Percentiles rank a stretch among this genome's conserved stretches.
phyloP scores from a whole-genome alignment of 2,113 vertebrate genomes.

The Sylvilagus bachmani region DNA sequence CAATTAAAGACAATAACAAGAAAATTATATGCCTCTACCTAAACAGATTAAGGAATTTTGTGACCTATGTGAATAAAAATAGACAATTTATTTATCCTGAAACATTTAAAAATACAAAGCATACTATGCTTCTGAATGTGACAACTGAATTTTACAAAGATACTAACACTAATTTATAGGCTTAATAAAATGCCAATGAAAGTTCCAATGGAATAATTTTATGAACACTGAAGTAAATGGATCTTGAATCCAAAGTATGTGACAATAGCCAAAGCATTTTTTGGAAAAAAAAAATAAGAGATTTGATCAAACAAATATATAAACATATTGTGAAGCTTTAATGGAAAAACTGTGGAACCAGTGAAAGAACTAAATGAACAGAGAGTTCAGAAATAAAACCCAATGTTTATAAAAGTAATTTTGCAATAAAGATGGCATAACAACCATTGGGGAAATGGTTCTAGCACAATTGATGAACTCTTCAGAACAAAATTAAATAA shows the following conservation, averaged over 20 bases:
- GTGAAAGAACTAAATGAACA: not conserved
- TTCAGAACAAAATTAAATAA: not conserved
- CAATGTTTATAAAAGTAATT: slow-evolving; percentile 31
- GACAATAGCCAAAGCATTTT: slow-evolving; percentile 33
- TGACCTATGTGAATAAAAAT: not conserved
- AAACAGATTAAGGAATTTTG: not conserved
- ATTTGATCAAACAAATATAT: not conserved
- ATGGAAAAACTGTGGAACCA: not conserved
- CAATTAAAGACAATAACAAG: not conserved
- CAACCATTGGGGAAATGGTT: not conserved
- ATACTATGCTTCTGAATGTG: not conserved
- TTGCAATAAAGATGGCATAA: not conserved
- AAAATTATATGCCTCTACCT: not conserved
- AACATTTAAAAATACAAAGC: slow-evolving; percentile 34
- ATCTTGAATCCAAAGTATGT: slow-evolving; percentile 41
- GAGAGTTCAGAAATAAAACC: not conserved
- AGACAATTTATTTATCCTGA: not conserved
- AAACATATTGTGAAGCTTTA: slow-evolving; percentile 32
- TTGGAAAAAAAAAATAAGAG: not conserved
- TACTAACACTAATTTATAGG: slow-evolving; percentile 42
- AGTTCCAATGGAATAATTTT: slow-evolving; percentile 18
- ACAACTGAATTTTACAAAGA: slow-evolving; percentile 41
- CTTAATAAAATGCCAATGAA: slow-evolving; percentile 53
- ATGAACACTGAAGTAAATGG: slow-evolving; percentile 50
- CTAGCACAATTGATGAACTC: not conserved